Evolutionary conservation across 2,888 invertebrate genomes (phyloP), one percentile per base, ranked within the genome.

Genomic region (Glomeris marginata): DNA sequence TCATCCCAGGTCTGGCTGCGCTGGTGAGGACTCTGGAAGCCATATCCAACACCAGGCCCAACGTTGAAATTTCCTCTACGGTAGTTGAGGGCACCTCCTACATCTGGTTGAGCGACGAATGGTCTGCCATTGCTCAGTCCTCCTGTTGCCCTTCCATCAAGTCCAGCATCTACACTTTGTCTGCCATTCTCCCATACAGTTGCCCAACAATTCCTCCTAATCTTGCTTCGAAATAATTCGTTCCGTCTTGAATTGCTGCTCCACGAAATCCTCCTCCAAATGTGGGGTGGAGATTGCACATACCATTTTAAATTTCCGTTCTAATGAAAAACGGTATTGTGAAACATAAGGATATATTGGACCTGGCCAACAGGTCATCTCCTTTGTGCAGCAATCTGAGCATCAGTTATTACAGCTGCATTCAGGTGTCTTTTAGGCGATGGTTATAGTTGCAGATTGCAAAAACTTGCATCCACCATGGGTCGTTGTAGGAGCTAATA

Each of bases 251-350:
- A 34, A 45, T 45, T 15, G 41, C 28, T 38, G 44, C 41, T 45
- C 46, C 41, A 40, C 36, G 16, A 16, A 33, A 16, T 21, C 45
- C 46, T 33, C 38, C 35, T 45, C 51, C 41, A 44, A 48, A 45
- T 47, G 48, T 42, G 45, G 53, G 53, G 50, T 51, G n/a, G 37
- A 28, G 28, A 28, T 28, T 28, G 8, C 28, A 28, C n/a, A n/a
- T n/a, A n/a, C n/a, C n/a, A n/a, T n/a, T n/a, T n/a, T n/a, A n/a
- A n/a, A n/a, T n/a, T n/a, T n/a, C n/a, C n/a, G n/a, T n/a, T n/a
- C n/a, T n/a, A n/a, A n/a, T n/a, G n/a, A n/a, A n/a, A n/a, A n/a
- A n/a, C n/a, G n/a, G n/a, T n/a, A n/a, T n/a, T n/a, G n/a, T n/a
- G n/a, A n/a, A n/a, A n/a, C n/a, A n/a, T n/a, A n/a, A n/a, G n/a